Conservation (phyloP, 1,140 invertebrate genomes). For the Aphaenogaster floridana region DNA sequence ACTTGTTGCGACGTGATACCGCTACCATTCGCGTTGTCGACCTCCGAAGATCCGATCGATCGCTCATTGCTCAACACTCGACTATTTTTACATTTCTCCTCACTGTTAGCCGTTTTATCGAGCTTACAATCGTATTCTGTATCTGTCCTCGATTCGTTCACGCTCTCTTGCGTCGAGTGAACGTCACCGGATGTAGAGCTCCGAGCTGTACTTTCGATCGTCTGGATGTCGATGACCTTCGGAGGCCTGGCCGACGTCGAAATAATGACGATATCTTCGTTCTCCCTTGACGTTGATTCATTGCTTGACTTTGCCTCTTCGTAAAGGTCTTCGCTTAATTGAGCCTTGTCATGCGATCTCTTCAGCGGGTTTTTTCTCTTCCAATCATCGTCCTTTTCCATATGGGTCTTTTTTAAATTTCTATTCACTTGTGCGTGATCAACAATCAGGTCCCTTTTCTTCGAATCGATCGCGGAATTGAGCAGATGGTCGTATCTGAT, state of each 20-base stretch:
- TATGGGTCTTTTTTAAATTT: background rate
- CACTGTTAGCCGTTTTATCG: background rate
- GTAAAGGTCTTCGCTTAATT: background rate
- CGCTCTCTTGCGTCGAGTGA: background rate
- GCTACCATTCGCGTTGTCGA: background rate
- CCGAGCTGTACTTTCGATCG: background rate
- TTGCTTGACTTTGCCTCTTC: background rate
- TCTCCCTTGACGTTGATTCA: constrained; percentile 6
- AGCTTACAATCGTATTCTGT: background rate
- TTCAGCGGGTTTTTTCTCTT: background rate
- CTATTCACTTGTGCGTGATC: background rate
- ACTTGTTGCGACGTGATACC: constrained; percentile 25
- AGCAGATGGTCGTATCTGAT: background rate
- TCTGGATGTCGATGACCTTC: background rate
- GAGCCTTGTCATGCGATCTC: constrained; percentile 1
- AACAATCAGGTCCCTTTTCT: background rate
- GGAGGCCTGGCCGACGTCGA: background rate
- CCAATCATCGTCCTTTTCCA: background rate
- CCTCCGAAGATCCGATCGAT: constrained; percentile 19
- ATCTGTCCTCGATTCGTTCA: background rate
- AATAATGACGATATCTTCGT: background rate
- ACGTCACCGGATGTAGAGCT: background rate
- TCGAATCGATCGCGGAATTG: background rate
- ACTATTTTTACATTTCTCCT: background rate
- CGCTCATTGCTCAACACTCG: background rate